Conservation (phyloP, 2,113 vertebrate genomes). For the Oostethus manadensis region DNA sequence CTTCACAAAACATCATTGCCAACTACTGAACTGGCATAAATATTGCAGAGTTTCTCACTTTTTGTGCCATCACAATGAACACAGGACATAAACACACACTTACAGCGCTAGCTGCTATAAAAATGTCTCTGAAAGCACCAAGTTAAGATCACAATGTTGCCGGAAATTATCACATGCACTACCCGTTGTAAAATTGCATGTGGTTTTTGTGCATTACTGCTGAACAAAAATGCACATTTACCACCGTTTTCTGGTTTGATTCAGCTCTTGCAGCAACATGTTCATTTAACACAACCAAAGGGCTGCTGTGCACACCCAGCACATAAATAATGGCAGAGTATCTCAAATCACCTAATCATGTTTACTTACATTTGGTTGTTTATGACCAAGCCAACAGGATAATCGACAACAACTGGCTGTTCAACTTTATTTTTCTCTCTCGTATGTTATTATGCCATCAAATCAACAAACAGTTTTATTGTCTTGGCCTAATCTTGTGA, state of each 20-base stretch:
- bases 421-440: background rate
- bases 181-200: too few relatives aligned
- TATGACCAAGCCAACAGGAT: constrained; percentile 3
- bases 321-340: constrained; percentile 4
- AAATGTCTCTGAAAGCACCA: too few relatives aligned
- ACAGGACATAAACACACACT: too few relatives aligned
- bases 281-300: background rate
- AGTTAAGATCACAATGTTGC: too few relatives aligned
- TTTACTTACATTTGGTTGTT: constrained; percentile 20
- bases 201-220: constrained; percentile 10
- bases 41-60: too few relatives aligned
- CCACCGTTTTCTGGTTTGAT: background rate
- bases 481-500: background rate
- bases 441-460: background rate
- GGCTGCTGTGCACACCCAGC: background rate
- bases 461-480: constrained; percentile 12
- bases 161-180: too few relatives aligned
- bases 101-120: too few relatives aligned
- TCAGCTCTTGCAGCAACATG: background rate
- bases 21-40: too few relatives aligned
- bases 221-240: background rate
- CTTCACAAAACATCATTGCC: too few relatives aligned
- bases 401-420: background rate
- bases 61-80: too few relatives aligned
- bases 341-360: constrained; percentile 23